Conservation (phyloP, 2,113 vertebrate genomes). For the Eulemur macaco region DNA sequence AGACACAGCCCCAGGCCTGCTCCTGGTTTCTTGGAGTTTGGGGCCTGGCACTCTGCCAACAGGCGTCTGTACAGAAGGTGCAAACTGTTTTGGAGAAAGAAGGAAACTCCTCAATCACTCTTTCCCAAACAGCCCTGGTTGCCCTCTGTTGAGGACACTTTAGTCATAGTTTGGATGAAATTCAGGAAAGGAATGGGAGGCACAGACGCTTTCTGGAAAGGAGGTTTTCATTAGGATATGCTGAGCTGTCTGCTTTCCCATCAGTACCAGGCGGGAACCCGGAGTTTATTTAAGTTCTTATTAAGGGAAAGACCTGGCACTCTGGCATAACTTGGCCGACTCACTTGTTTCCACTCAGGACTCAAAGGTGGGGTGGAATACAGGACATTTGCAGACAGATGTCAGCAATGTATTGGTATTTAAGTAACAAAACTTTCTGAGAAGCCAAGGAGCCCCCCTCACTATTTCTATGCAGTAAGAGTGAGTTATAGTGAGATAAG, state of each 20-base stretch:
- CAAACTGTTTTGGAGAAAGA: background rate
- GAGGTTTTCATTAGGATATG: background rate
- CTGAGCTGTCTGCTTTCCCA: conserved; percentile 41
- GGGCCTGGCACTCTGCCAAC: background rate
- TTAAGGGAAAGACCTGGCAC: conserved; percentile 24
- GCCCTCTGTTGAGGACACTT: conserved; percentile 26
- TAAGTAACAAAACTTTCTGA: background rate
- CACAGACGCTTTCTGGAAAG: background rate
- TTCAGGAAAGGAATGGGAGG: background rate
- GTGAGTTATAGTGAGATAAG: background rate
- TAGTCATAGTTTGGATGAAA: conserved; percentile 32
- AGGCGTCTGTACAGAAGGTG: background rate
- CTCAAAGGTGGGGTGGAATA: background rate
- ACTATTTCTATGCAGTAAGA: background rate
- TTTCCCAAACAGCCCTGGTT: conserved; percentile 18
- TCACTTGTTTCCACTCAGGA: conserved; percentile 30
- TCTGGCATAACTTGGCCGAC: background rate
- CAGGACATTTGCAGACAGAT: background rate
- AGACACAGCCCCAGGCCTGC: background rate
- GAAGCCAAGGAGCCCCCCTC: background rate
- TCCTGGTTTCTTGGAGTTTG: background rate
- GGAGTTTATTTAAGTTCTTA: conserved; percentile 57
- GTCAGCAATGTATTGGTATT: background rate
- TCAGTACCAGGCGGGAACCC: background rate
- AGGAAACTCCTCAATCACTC: conserved; percentile 8